Conservation (phyloP, 2,888 invertebrate genomes). For the Lottia scabra region DNA sequence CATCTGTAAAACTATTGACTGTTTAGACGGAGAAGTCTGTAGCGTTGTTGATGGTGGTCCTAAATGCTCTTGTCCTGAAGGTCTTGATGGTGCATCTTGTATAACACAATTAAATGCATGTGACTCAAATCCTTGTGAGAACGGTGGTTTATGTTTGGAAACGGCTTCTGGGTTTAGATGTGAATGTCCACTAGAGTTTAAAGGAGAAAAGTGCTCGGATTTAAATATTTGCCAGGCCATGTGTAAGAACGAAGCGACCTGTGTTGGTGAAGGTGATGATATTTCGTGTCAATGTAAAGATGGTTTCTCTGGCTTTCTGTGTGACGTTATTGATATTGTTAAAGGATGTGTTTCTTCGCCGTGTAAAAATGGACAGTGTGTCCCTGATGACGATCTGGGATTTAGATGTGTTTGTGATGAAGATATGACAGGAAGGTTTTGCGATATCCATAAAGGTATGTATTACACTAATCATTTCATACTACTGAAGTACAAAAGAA, state of each 20-base stretch:
- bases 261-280: not conserved
- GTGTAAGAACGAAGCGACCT: not conserved
- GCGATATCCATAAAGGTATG: not conserved
- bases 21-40: too few species aligned
- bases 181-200: slow-evolving; percentile 9
- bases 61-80: slow-evolving; percentile 15
- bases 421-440: not conserved
- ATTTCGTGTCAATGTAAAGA: not conserved
- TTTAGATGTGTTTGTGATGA: not conserved
- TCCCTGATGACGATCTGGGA: not conserved
- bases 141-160: slow-evolving; percentile 23
- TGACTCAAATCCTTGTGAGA: slow-evolving; percentile 19
- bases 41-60: too few species aligned
- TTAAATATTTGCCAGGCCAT: slow-evolving; percentile 6
- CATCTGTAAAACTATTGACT: not conserved
- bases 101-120: slow-evolving; percentile 1
- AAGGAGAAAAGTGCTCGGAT: slow-evolving; percentile 19
- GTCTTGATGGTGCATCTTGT: slow-evolving; percentile 14
- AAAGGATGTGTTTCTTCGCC: not conserved
- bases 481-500: too few species aligned
- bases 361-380: not conserved
- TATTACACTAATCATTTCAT: too few species aligned
- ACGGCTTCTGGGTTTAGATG: slow-evolving; percentile 5
- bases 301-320: not conserved
- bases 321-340: not conserved